Conservation (phyloP, 2,113 vertebrate genomes). For the Cynoglossus semilaevis region DNA sequence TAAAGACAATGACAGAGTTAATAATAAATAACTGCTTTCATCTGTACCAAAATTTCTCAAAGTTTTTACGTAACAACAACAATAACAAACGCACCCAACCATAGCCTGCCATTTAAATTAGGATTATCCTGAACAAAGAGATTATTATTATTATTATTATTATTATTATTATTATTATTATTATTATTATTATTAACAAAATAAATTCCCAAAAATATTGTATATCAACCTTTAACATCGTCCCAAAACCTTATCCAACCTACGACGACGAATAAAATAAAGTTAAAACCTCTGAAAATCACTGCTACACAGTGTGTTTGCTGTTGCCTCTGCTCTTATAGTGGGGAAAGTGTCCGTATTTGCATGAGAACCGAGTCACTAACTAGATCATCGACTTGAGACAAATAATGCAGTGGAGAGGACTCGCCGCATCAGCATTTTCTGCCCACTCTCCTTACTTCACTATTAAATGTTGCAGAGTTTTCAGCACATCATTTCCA, state of each 20-base stretch:
- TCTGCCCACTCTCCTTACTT: slow-evolving; percentile 1
- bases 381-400: slow-evolving; percentile 54
- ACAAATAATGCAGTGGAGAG: slow-evolving; percentile 32
- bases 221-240: no score
- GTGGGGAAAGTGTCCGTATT: slow-evolving; percentile 33
- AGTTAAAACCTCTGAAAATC: no score
- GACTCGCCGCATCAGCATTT: slow-evolving; percentile 52
- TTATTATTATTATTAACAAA: no score
- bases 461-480: background rate
- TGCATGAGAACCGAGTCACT: slow-evolving; percentile 40
- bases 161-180: no score
- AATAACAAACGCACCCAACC: no score
- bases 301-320: no score
- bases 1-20: slow-evolving; percentile 7
- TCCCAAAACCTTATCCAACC: no score
- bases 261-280: no score
- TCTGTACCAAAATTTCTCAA: background rate
- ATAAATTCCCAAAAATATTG: no score
- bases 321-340: no score
- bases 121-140: background rate
- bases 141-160: no score
- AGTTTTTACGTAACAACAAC: no score
- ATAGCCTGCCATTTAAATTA: background rate
- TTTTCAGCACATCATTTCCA: slow-evolving; percentile 4
- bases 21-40: slow-evolving; percentile 7